Evolutionary conservation across 1,140 invertebrate genomes (phyloP), one percentile per base, ranked within the genome.

Genomic region (Araneus ventricosus): DNA sequence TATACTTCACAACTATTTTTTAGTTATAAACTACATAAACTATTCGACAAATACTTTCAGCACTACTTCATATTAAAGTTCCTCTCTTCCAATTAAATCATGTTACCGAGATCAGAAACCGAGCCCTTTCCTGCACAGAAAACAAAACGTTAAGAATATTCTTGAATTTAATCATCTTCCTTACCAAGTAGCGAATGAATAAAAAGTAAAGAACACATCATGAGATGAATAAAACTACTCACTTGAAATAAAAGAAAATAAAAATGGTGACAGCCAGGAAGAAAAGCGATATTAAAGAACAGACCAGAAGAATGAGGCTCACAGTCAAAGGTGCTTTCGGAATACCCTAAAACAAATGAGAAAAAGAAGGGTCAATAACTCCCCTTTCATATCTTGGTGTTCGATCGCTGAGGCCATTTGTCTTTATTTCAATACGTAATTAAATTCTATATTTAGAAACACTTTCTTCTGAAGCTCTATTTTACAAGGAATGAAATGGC

Each of bases 201-300:
- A 39, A 70, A 94, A 93, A 75, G 63, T 61, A 41, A 59, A 63
- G 41, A n/a, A 52, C 22, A 87, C 4, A 20, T 10, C 80, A 27
- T 52, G 80, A 82, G 24, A 52, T n/a, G 80, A 27, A 82, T 45
- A 27, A 82, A 45, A n/a, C 52, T 39, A 90, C 88, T 90, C 95
- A 96, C 96, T 95, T 95, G 95, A 96, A 96, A 94, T 96, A 95
- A 82, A 95, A 94, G 93, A 96, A 96, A 45, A 96, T 96, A 93
- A 95, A 95, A 22, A 96, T 94, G 4, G 96, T 95, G 10, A 95
- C 94, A 1, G 94, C 85, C 37, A 96, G 91, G 17, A 95, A 94
- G 5, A 96, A 70, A 0, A 96, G 95, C 0, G 96, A 96, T 6
- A 96, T 93, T 30, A 95, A 94, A 41, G 96, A 96, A 80, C 95